Conservation (phyloP, 2,888 invertebrate genomes). For the Harpagoxenus sublaevis region DNA sequence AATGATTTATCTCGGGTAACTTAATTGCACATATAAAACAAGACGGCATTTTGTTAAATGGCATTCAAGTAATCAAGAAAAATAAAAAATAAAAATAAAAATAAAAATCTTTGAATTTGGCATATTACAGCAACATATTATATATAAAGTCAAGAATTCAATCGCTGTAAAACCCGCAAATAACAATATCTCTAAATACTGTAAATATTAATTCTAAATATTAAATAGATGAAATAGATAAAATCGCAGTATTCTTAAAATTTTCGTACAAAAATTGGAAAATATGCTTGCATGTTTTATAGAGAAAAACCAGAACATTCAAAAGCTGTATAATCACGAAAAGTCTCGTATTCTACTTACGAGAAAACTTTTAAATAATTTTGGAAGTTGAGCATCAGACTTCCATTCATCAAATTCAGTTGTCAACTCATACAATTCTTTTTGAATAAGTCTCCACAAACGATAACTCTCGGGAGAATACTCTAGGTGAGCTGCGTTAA, state of each 20-base stretch:
- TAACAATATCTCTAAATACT: not conserved
- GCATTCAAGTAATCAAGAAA: not conserved
- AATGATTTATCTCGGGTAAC: not conserved
- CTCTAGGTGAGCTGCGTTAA: not conserved
- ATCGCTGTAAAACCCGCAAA: not conserved
- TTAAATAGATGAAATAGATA: not conserved
- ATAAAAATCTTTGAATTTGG: not conserved
- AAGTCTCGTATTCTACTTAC: not conserved
- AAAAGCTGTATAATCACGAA: not conserved
- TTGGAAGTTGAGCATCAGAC: conserved; percentile 19
- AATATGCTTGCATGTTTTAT: not conserved
- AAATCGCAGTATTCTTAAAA: not conserved
- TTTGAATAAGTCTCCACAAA: conserved; percentile 12
- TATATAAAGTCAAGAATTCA: not conserved
- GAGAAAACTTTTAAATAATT: conserved; percentile 6
- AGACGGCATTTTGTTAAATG: not conserved
- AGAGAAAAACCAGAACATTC: not conserved
- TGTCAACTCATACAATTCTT: not conserved
- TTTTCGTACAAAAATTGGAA: not conserved
- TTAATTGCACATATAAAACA: conserved; percentile 8
- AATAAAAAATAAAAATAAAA: conserved; percentile 5
- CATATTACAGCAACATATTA: not conserved
- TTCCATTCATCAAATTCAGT: not conserved
- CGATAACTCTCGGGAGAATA: conserved; percentile 3
- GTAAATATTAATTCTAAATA: not conserved